Evolutionary conservation across 2,888 invertebrate species (phyloP).

Genomic region (Leptarthrus brevirostris): DNA sequence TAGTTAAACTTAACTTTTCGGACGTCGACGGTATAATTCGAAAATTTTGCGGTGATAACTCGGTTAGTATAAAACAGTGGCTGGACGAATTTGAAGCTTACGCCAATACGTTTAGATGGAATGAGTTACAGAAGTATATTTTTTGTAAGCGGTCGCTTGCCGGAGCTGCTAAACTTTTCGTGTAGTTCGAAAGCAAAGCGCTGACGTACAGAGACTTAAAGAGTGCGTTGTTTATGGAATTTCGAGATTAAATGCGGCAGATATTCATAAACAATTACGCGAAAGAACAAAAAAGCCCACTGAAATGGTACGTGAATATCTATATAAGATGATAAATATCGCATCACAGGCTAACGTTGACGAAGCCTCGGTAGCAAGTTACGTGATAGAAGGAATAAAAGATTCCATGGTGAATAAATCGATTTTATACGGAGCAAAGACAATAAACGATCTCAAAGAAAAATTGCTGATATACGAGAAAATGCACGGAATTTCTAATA

Average conservation of each 20-base stretch:
- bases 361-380: not conserved
- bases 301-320: slow-evolving; percentile 49
- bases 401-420: not conserved
- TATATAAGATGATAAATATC: slow-evolving; percentile 47
- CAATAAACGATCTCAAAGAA: too few species aligned
- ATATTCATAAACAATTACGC: slow-evolving; percentile 39
- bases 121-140: slow-evolving; percentile 35
- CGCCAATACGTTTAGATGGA: too few species aligned
- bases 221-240: slow-evolving; percentile 25
- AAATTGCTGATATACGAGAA: not conserved
- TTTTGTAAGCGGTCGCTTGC: slow-evolving; percentile 42
- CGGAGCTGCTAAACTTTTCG: slow-evolving; percentile 40
- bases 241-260: slow-evolving; percentile 31
- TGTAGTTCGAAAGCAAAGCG: slow-evolving; percentile 46
- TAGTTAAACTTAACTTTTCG: too few species aligned
- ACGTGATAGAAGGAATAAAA: slow-evolving; percentile 4
- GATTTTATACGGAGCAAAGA: not conserved
- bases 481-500: too few species aligned
- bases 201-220: slow-evolving; percentile 36
- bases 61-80: too few species aligned
- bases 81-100: too few species aligned
- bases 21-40: too few species aligned
- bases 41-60: too few species aligned
- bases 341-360: not conserved
- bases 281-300: slow-evolving; percentile 38